phyloP scores from a whole-genome alignment of 1,140 invertebrate species.

The Dreissena polymorpha region DNA sequence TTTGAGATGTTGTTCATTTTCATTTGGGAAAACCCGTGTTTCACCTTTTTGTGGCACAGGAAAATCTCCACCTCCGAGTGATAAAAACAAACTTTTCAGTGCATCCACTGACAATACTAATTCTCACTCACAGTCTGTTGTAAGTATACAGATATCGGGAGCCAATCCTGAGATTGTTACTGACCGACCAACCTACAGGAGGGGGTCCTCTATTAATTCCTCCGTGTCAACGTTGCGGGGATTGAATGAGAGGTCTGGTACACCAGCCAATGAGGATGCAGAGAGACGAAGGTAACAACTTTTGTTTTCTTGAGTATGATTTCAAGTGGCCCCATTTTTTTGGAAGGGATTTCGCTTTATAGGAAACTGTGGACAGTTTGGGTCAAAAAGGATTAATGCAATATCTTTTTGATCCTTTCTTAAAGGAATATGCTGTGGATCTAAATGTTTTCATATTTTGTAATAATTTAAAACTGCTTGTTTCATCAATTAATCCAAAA shows the following conservation, averaged over 20 bases:
- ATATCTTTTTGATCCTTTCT: too few relatives aligned
- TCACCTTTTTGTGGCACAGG: slow-evolving; percentile 50
- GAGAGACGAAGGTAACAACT: slow-evolving; percentile 49
- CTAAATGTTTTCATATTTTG: too few relatives aligned
- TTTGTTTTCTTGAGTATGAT: background rate
- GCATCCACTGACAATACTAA: slow-evolving; percentile 16
- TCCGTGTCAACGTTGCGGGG: slow-evolving; percentile 61
- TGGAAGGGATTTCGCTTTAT: too few relatives aligned
- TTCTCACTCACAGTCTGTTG: slow-evolving; percentile 36
- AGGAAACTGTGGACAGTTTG: too few relatives aligned
- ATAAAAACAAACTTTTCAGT: slow-evolving; percentile 45
- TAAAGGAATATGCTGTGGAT: too few relatives aligned
- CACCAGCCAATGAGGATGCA: slow-evolving; percentile 58
- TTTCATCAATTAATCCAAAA: too few relatives aligned
- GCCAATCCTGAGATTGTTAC: slow-evolving; percentile 2
- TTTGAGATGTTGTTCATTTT: slow-evolving; percentile 50
- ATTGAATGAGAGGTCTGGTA: slow-evolving; percentile 59
- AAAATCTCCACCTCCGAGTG: slow-evolving; percentile 1
- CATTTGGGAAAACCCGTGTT: slow-evolving; percentile 46
- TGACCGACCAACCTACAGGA: background rate
- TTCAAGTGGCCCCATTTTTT: too few relatives aligned
- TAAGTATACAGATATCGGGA: slow-evolving; percentile 29
- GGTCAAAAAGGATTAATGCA: too few relatives aligned
- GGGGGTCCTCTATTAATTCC: slow-evolving; percentile 53
- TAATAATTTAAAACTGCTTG: too few relatives aligned